Evolutionary conservation across 2,888 invertebrate species (phyloP), one percentile per base, ranked within the genome.

Genomic region (Zelleria hepariella): DNA sequence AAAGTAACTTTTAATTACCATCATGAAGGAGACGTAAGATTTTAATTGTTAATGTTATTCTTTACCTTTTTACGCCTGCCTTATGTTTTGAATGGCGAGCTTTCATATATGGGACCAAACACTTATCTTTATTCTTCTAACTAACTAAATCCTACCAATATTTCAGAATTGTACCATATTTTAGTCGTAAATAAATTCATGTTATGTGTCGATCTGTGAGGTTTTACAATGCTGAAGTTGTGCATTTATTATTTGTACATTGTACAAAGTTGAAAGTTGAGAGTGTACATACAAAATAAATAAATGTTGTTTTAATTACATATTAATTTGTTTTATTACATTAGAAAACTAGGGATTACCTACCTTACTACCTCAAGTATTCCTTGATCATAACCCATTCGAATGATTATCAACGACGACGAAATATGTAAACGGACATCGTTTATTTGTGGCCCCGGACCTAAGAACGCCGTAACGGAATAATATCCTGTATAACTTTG

Each of bases 241-340:
- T 88, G 88, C 88, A 87, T 88, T 87, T 88, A 87, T 82, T 85
- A 83, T 84, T 86, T 85, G 86, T 86, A 86, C 84, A 82, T 77
- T 83, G 80, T 83, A 80, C 83, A 83, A 83, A 78, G 71, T 74
- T 71, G 68, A 72, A 81, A 77, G 78, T 75, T 78, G 77, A 74
- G 68, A 82, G 82, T 88, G 85, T 87, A 86, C 82, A 86, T 83
- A 80, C 75, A 80, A 82, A 86, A 84, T 87, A 87, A 86, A 87
- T 86, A 87, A 86, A 87, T 86, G 86, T 86, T 86, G 82, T 83
- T 86, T 75, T 57, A 42, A 42, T 42, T 42, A 42, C 32, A 42
- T 15, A 42, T 2, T 2, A 42, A 15, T 42, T 42, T 10, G 32
- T 42, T 42, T 42, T 42, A 42, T 42, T 42, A n/a, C n/a, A n/a